Evolutionary conservation across 2,113 vertebrate species (phyloP).

Genomic region (Pseudonaja textilis): DNA sequence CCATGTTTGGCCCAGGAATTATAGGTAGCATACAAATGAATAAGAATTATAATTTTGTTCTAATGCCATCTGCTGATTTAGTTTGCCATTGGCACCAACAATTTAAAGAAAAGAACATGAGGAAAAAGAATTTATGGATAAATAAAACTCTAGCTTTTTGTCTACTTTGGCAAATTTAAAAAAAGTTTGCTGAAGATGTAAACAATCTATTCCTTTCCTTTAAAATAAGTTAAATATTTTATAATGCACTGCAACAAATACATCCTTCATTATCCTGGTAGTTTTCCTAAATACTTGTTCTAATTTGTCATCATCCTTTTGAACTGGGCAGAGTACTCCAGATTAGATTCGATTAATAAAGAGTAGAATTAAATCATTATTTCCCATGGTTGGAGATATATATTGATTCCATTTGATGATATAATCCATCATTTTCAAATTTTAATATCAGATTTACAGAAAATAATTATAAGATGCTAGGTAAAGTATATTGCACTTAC

Average conservation of each 20-base stretch:
- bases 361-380: not conserved
- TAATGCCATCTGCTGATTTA: conserved; percentile 61
- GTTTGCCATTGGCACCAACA: not conserved
- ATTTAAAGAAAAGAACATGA: not conserved
- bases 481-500: not conserved
- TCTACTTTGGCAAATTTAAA: not conserved
- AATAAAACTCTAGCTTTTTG: not conserved
- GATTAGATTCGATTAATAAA: not conserved
- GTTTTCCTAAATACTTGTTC: not conserved
- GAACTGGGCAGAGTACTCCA: not conserved
- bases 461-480: not conserved
- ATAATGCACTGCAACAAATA: not conserved
- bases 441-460: not conserved
- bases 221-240: not conserved
- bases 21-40: not conserved
- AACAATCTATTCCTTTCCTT: not conserved
- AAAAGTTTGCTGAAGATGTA: conserved; percentile 5
- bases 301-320: not conserved
- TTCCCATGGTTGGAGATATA: not conserved
- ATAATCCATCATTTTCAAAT: not conserved
- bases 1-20: not conserved
- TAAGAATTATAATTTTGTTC: not conserved
- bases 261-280: not conserved
- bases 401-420: not conserved
- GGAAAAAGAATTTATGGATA: too few relatives aligned